Conservation (phyloP, 2,113 vertebrate species). For the Mesitornis unicolor region DNA sequence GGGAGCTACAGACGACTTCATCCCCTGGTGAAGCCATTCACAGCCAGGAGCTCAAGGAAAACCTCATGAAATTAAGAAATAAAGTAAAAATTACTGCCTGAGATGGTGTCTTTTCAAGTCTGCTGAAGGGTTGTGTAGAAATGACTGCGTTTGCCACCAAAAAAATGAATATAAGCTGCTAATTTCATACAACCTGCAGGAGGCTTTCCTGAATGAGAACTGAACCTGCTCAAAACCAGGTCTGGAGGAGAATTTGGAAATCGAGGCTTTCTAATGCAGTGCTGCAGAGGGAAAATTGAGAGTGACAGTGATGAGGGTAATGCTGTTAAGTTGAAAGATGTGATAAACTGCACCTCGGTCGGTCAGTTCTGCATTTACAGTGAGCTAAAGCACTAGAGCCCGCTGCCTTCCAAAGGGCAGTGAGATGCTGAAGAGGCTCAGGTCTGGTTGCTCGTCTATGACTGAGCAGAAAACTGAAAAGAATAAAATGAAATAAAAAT, state of each 20-base stretch:
- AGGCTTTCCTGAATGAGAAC: not conserved
- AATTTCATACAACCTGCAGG: not conserved
- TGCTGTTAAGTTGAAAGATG: not conserved
- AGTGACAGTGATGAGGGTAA: not conserved
- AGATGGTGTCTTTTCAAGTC: not conserved
- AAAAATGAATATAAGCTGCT: not conserved
- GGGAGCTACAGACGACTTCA: not conserved
- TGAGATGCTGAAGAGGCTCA: not conserved
- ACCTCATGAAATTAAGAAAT: not conserved
- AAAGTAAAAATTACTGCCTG: not conserved
- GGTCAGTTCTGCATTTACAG: not conserved
- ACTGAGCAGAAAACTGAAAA: not conserved
- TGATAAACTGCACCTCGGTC: not conserved
- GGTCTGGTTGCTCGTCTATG: not conserved
- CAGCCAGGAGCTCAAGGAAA: not conserved
- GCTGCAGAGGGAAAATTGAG: not conserved
- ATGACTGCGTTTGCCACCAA: not conserved
- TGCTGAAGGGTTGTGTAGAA: not conserved
- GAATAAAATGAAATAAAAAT: too few relatives aligned
- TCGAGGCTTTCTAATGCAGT: rapidly evolving
- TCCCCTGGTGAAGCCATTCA: not conserved
- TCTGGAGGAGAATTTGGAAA: not conserved
- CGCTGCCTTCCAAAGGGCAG: not conserved
- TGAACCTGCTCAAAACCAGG: not conserved
- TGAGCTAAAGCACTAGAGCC: not conserved